Evolutionary conservation across 2,113 vertebrate species (phyloP).

Genomic region (Odobenus rosmarus): DNA sequence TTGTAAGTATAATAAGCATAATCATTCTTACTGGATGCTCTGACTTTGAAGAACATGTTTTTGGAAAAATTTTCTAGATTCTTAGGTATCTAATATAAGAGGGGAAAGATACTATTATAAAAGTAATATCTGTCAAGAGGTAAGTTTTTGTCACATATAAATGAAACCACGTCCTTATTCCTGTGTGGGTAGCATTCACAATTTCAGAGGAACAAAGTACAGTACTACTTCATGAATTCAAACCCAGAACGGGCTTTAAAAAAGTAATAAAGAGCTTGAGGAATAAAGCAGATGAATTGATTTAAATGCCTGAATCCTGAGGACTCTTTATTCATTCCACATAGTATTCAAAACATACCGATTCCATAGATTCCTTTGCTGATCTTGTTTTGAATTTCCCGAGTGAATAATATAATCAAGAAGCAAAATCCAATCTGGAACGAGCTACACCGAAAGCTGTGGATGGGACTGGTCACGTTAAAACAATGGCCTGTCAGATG

Average conservation of each 20-base stretch:
- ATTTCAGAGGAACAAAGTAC: neutral
- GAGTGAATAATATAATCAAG: conserved; percentile 1
- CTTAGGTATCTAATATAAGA: conserved; percentile 20
- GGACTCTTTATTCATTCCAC: neutral
- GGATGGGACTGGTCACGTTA: neutral
- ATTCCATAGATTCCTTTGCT: neutral
- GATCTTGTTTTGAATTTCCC: conserved; percentile 18
- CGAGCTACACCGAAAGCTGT: neutral
- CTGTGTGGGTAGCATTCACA: neutral
- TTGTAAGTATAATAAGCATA: conserved; percentile 52
- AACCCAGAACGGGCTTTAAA: conserved; percentile 24
- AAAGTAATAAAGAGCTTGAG: neutral
- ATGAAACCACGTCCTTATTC: neutral
- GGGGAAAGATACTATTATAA: conserved; percentile 8
- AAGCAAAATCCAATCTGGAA: conserved; percentile 49
- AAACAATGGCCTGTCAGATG: neutral
- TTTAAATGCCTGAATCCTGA: conserved; percentile 22
- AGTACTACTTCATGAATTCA: neutral
- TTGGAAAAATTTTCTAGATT: conserved; percentile 17
- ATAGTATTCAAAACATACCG: neutral
- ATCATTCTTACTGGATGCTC: conserved; percentile 37
- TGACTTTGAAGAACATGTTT: conserved; percentile 40
- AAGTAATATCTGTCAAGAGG: conserved; percentile 22
- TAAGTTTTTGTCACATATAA: neutral
- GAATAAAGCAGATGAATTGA: neutral